phyloP scores from a whole-genome alignment of 2,888 invertebrate species.

The Tachystola acroxantha region DNA sequence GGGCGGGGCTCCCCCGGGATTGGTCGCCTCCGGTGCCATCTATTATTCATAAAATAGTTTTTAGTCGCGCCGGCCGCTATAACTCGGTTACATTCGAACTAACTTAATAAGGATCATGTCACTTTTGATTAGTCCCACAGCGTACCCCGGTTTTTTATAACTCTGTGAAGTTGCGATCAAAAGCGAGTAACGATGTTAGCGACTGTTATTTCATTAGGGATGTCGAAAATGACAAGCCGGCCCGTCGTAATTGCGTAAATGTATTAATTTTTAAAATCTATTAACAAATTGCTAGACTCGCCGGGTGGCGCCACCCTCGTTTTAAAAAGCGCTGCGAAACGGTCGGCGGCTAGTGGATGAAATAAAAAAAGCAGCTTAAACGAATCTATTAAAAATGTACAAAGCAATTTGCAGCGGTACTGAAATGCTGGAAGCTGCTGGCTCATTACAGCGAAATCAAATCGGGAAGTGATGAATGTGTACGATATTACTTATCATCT shows the following conservation, averaged over 20 bases:
- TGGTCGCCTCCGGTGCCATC: constrained; percentile 70
- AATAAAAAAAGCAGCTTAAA: constrained; percentile 67
- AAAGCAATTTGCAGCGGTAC: constrained; percentile 54
- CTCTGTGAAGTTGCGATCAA: constrained; percentile 63
- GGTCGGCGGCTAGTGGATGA: constrained; percentile 41
- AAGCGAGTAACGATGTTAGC: constrained; percentile 49
- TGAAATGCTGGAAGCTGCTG: constrained; percentile 23
- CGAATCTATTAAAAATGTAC: constrained; percentile 70
- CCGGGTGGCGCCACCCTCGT: constrained; percentile 15
- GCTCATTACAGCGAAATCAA: constrained; percentile 51
- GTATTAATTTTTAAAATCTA: constrained; percentile 72
- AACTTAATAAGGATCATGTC: constrained; percentile 76
- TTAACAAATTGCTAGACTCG: constrained; percentile 51
- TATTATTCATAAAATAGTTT: constrained; percentile 79
- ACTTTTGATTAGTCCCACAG: constrained; percentile 67
- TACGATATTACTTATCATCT: too few species aligned
- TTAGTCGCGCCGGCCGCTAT: constrained; percentile 72
- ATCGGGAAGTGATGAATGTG: too few species aligned
- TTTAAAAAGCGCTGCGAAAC: constrained; percentile 43
- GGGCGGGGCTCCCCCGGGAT: constrained; percentile 72
- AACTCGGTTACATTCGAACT: constrained; percentile 62
- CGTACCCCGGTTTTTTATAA: constrained; percentile 46
- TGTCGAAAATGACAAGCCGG: constrained; percentile 52
- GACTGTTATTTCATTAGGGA: constrained; percentile 48
- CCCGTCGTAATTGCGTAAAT: constrained; percentile 53